These are phyloP conservation scores for Heliornis fulica DNA, from an alignment of 2,113 vertebrate genomes.

Conservation along the genomic window DNA sequence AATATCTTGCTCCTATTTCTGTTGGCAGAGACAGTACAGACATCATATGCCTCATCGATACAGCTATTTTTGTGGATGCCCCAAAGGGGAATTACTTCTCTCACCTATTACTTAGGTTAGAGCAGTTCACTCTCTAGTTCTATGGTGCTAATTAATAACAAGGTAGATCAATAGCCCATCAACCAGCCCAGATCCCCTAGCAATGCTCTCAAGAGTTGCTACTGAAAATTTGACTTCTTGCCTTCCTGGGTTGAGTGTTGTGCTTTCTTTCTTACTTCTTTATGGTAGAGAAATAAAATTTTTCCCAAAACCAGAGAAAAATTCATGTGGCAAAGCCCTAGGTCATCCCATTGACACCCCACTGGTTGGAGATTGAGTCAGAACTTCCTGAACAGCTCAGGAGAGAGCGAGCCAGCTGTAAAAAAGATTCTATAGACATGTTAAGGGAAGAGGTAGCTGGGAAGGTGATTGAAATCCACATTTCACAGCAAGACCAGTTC, in stretches of 20 bases:
- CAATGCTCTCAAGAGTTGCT: neutral
- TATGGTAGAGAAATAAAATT: neutral
- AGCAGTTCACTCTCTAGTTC: neutral
- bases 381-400: neutral
- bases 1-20: neutral
- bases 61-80: neutral
- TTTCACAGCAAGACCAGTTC: neutral
- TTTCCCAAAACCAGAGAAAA: neutral
- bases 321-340: neutral
- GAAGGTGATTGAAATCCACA: neutral
- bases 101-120: neutral
- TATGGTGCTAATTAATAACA: neutral
- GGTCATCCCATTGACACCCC: neutral
- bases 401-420: neutral
- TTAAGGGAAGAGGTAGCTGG: neutral
- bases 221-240: neutral
- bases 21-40: neutral
- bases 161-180: neutral
- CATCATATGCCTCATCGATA: neutral
- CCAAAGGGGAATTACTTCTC: neutral
- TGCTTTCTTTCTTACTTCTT: neutral
- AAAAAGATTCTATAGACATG: neutral
- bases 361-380: neutral
- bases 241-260: neutral
- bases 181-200: neutral